A percentile compares a stretch with the other conserved stretches of the same genome.
Evolutionary conservation across 2,888 invertebrate genomes (phyloP).

Genomic region (Sussaba pulchella): DNA sequence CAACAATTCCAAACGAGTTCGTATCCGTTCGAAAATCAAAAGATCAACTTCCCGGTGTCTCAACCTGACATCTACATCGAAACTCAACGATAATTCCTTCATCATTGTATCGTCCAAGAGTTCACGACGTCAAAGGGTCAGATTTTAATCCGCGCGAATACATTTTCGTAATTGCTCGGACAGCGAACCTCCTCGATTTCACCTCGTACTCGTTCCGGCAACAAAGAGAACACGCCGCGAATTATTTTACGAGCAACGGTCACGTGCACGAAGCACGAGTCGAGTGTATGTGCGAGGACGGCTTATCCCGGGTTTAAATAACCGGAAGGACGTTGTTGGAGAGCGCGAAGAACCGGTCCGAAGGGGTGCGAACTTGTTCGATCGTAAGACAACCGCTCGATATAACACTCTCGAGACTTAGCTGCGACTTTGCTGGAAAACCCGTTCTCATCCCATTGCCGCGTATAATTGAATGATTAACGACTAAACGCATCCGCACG

Average conservation of each 20-base stretch:
- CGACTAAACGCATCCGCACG: conserved; percentile 53
- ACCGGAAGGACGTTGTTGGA: conserved; percentile 46
- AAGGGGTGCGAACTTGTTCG: conserved; percentile 54
- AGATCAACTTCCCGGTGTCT: conserved; percentile 3
- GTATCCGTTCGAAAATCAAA: not conserved
- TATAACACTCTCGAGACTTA: conserved; percentile 33
- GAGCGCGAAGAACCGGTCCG: conserved; percentile 43
- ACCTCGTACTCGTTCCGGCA: conserved; percentile 21
- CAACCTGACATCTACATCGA: conserved; percentile 30
- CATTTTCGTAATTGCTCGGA: not conserved
- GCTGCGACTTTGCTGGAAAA: conserved; percentile 47
- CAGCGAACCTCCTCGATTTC: not conserved
- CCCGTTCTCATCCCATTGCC: conserved; percentile 13
- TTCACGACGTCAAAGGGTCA: conserved; percentile 2
- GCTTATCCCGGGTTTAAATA: conserved; percentile 15
- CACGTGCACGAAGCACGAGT: not conserved
- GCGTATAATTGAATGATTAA: conserved; percentile 66
- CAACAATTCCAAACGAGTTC: not conserved
- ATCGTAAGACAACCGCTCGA: conserved; percentile 56
- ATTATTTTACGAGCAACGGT: conserved; percentile 49
- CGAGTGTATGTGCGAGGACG: not conserved
- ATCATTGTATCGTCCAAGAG: not conserved
- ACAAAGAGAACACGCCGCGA: conserved; percentile 2
- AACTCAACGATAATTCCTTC: conserved; percentile 20
- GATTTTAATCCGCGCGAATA: not conserved